Percentiles rank a stretch among this genome's conserved stretches.
Evolutionary conservation across 1,140 invertebrate species (phyloP).

Genomic region (Aphidius ervi): DNA sequence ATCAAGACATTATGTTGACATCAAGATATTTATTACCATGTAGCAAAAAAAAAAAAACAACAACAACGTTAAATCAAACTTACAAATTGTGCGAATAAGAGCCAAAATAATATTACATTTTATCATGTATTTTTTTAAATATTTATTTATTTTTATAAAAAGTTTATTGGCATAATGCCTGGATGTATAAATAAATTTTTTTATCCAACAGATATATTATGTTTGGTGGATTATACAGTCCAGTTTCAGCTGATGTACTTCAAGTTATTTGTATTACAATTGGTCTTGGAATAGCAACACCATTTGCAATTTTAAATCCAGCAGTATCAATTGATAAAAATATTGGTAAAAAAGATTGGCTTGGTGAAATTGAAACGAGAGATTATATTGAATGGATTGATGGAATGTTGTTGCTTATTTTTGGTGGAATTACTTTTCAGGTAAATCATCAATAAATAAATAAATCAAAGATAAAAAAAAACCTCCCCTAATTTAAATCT

Average conservation of each 20-base stretch:
- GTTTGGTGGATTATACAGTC: conserved; percentile 74
- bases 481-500: neutral
- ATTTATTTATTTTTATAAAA: neutral
- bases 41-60: conserved; percentile 8
- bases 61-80: neutral
- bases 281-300: conserved; percentile 61
- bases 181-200: neutral
- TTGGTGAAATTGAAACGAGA: conserved; percentile 58
- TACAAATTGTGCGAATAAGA: no score
- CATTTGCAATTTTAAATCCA: conserved; percentile 60
- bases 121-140: neutral
- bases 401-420: conserved; percentile 66
- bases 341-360: conserved; percentile 58
- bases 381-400: conserved; percentile 67
- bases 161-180: neutral
- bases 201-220: conserved; percentile 61
- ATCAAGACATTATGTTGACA: no score
- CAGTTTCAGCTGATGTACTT: conserved; percentile 77
- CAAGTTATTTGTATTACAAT: conserved; percentile 76
- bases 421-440: conserved; percentile 85
- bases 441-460: conserved; percentile 42
- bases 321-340: conserved; percentile 55
- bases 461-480: neutral
- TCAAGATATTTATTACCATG: no score
- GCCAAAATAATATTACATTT: no score